These are phyloP conservation scores for Platichthys stellatus DNA, from an alignment of 2,113 vertebrate species.

Conservation along the genomic window DNA sequence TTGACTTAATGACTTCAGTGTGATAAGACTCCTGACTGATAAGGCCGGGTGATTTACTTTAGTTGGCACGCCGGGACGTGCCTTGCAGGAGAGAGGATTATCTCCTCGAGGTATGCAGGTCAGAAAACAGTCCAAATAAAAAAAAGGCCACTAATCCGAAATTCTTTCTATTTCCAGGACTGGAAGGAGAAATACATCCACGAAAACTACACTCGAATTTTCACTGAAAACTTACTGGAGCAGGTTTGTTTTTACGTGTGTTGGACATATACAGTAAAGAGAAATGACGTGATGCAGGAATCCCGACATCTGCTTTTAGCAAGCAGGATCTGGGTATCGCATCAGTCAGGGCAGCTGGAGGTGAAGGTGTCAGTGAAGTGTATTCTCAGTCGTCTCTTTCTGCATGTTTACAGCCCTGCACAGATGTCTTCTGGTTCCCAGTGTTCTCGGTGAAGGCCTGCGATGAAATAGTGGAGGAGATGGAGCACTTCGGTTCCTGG, in stretches of 20 bases:
- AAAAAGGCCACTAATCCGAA: conserved; percentile 31
- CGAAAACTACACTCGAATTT: conserved; percentile 92
- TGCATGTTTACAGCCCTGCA: conserved; percentile 87
- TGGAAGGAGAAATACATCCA: conserved; percentile 99
- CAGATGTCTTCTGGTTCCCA: conserved; percentile 99
- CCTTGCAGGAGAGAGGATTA: conserved; percentile 48
- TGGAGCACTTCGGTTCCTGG: conserved; percentile 95
- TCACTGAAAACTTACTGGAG: conserved; percentile 93
- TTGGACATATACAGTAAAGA: background rate
- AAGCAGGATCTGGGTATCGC: conserved; percentile 15
- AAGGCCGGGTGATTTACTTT: conserved; percentile 37
- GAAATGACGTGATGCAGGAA: conserved; percentile 36
- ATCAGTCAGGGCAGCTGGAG: conserved; percentile 24
- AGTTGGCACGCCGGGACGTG: conserved; percentile 21
- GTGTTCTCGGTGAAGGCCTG: conserved; percentile 92
- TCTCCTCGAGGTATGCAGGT: conserved; percentile 53
- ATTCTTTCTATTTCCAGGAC: conserved; percentile 82
- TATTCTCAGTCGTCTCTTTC: conserved; percentile 29
- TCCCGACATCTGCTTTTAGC: conserved; percentile 60
- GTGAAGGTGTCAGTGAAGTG: conserved; percentile 33
- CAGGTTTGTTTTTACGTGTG: conserved; percentile 81
- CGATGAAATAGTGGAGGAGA: conserved; percentile 95
- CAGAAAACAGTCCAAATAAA: conserved; percentile 27
- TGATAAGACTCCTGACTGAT: conserved; percentile 43
- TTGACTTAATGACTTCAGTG: conserved; percentile 37